Conservation (phyloP, 2,888 invertebrate species). For the Cantharis rufa region DNA sequence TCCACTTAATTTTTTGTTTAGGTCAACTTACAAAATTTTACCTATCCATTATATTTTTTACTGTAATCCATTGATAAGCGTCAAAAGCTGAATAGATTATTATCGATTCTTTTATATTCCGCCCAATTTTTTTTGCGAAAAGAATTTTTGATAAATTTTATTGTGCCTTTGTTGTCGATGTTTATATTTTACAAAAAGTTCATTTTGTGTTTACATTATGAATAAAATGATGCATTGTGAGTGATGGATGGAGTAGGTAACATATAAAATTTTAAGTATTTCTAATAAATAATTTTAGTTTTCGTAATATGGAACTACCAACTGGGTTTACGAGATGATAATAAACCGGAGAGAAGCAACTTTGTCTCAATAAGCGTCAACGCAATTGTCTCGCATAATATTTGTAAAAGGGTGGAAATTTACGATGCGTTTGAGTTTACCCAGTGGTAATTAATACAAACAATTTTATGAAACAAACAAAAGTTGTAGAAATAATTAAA, state of each 20-base stretch:
- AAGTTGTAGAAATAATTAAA: neutral
- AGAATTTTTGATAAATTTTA: neutral
- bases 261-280: neutral
- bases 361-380: neutral
- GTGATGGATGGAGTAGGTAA: neutral
- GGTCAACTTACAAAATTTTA: constrained; percentile 4
- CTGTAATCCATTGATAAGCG: constrained; percentile 13
- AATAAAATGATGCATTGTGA: neutral
- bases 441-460: neutral
- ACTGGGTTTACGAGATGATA: neutral
- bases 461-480: neutral
- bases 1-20: constrained; percentile 11
- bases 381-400: neutral
- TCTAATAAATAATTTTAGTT: neutral
- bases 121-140: neutral
- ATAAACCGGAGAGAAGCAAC: neutral
- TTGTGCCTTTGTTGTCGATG: neutral
- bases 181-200: neutral
- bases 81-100: constrained; percentile 11
- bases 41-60: constrained; percentile 25
- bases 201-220: neutral
- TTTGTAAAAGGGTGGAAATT: neutral
- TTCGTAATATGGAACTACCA: neutral
- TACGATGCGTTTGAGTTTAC: neutral
- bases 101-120: neutral